phyloP scores from a whole-genome alignment of 2,797 vertebrate species.

The Lepidocolaptes lacrymiger region DNA sequence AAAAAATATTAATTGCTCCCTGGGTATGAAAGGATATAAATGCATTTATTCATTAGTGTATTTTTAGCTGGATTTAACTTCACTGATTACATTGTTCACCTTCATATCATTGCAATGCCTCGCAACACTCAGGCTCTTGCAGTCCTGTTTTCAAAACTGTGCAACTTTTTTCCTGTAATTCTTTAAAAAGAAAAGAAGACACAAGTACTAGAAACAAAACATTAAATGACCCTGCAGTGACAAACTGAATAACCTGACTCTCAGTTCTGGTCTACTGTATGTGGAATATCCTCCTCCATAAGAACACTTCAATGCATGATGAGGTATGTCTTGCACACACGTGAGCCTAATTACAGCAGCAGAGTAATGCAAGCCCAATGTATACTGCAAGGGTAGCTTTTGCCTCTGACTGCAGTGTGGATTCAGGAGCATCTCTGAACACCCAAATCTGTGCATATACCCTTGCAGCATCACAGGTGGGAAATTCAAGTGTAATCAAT shows the following conservation, averaged over 20 bases:
- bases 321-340: rapidly evolving
- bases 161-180: not conserved
- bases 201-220: not conserved
- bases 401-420: not conserved
- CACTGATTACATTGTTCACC: not conserved
- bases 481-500: not conserved
- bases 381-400: not conserved
- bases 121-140: not conserved
- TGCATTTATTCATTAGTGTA: not conserved
- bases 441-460: not conserved
- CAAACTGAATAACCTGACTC: not conserved
- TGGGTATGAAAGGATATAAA: not conserved
- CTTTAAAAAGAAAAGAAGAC: not conserved
- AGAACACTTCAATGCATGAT: not conserved
- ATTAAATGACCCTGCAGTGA: not conserved
- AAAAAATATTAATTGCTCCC: not conserved
- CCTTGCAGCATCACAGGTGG: not conserved
- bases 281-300: not conserved
- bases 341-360: not conserved
- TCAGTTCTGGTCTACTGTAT: not conserved
- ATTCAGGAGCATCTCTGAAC: not conserved
- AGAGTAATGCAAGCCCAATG: not conserved
- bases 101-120: not conserved
- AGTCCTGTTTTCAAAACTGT: not conserved
- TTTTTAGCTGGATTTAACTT: not conserved